Percentiles rank a stretch among this genome's conserved stretches.
These are phyloP conservation scores for Callorhinus ursinus DNA, from an alignment of 2,113 vertebrate genomes.

Conservation along the genomic window DNA sequence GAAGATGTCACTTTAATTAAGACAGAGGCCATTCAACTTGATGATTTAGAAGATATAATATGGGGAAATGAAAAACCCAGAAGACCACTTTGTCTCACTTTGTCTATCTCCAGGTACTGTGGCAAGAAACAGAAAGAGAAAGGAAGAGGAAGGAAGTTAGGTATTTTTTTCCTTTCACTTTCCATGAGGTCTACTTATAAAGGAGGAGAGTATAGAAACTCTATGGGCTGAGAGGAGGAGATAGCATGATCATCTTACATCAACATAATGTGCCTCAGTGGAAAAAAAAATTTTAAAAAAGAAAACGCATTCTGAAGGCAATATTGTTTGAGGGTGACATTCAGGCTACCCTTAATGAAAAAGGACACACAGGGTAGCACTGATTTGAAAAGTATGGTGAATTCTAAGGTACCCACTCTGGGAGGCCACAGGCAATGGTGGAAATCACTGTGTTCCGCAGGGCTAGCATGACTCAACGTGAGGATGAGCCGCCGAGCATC, in stretches of 20 bases:
- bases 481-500: not conserved
- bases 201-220: not conserved
- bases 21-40: not conserved
- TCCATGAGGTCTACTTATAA: not conserved
- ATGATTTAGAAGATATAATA: not conserved
- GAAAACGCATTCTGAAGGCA: not conserved
- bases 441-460: not conserved
- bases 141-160: not conserved
- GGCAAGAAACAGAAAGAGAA: not conserved
- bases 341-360: not conserved
- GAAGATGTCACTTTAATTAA: not conserved
- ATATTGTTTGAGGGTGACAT: not conserved
- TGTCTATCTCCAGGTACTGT: not conserved
- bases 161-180: not conserved
- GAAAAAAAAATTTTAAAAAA: not conserved
- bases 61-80: not conserved
- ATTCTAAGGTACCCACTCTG: not conserved
- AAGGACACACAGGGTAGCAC: not conserved
- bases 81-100: not conserved
- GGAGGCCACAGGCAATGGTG: no score
- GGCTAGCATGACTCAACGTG: accelerated
- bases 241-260: not conserved
- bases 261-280: not conserved
- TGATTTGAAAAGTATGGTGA: not conserved
- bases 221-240: not conserved